These are phyloP conservation scores for Chiloscyllium punctatum DNA, from an alignment of 2,797 vertebrate genomes.

Conservation along the genomic window DNA sequence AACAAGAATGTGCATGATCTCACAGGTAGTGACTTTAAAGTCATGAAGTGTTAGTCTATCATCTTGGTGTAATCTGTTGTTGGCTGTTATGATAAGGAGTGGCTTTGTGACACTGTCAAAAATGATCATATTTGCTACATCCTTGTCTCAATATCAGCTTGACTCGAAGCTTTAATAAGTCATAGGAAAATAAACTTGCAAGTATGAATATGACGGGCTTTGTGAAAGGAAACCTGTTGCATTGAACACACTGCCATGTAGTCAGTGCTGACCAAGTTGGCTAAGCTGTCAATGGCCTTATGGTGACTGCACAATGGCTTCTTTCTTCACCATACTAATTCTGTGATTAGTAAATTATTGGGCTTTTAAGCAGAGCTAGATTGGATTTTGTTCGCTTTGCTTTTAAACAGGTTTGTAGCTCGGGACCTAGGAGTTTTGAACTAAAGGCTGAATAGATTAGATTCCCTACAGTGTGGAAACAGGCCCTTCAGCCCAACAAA, in stretches of 20 bases:
- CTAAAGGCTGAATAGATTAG: too few species aligned
- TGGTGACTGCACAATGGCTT: too few species aligned
- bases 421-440: too few species aligned
- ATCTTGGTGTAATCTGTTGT: neutral
- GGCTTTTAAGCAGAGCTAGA: too few species aligned
- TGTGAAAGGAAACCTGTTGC: neutral
- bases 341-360: too few species aligned
- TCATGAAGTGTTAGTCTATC: neutral
- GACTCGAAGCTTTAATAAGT: conserved; percentile 39
- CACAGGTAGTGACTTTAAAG: neutral
- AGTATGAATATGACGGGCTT: conserved; percentile 48
- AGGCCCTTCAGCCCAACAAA: too few species aligned
- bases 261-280: too few species aligned
- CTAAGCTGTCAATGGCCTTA: too few species aligned
- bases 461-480: too few species aligned
- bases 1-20: neutral
- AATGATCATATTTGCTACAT: conserved; percentile 46
- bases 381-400: too few species aligned
- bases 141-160: conserved; percentile 45
- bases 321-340: too few species aligned
- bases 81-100: conserved; percentile 45
- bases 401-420: too few species aligned
- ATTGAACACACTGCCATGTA: neutral
- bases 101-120: conserved; percentile 41
- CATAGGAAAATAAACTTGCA: conserved; percentile 47